Evolutionary conservation across 2,113 vertebrate species (phyloP).

Genomic region (Anser cygnoides): DNA sequence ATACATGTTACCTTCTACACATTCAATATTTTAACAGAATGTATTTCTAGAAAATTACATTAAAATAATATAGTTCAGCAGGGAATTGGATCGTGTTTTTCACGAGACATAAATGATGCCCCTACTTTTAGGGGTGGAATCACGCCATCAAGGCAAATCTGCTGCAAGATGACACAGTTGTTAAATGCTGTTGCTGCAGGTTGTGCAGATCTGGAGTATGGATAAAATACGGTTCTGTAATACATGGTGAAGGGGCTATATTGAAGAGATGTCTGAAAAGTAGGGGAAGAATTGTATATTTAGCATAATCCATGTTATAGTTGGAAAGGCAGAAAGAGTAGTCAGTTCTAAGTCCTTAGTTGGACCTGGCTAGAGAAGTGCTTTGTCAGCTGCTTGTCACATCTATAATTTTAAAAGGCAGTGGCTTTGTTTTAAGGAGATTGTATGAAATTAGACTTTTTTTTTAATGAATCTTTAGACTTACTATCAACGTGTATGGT

Average conservation of each 20-base stretch:
- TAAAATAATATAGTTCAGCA: neutral
- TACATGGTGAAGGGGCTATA: accelerated
- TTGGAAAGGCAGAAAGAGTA: neutral
- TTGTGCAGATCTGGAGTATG: neutral
- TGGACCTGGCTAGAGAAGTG: neutral
- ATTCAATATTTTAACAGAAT: neutral
- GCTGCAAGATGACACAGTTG: neutral
- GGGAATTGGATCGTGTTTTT: neutral
- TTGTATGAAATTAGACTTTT: neutral
- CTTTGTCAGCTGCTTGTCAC: neutral
- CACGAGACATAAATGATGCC: neutral
- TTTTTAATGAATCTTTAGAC: neutral
- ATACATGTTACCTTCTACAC: neutral
- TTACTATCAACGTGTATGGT: neutral
- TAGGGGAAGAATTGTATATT: neutral
- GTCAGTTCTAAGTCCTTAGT: neutral
- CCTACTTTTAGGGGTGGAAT: neutral
- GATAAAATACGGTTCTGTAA: neutral
- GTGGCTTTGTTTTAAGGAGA: neutral
- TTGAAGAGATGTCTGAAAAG: neutral
- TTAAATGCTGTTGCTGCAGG: neutral
- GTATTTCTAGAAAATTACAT: neutral
- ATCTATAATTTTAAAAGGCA: neutral
- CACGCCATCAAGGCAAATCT: neutral
- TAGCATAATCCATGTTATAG: neutral